These are phyloP conservation scores for Mayetiola destructor DNA, from an alignment of 2,888 invertebrate species.

Conservation along the genomic window DNA sequence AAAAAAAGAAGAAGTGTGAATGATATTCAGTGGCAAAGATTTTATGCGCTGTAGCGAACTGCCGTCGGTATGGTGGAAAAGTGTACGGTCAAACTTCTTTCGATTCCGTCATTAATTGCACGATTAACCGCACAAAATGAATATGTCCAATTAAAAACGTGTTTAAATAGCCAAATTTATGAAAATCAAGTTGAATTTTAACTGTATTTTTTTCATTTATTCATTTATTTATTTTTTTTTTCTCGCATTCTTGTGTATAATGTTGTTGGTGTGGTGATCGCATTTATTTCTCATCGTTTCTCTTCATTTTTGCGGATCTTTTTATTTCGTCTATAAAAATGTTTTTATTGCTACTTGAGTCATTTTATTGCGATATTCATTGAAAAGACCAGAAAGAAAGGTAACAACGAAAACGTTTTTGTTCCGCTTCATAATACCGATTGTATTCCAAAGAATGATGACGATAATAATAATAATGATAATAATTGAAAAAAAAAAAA, in stretches of 20 bases:
- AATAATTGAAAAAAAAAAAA: slow-evolving; percentile 7
- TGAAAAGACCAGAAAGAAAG: neutral
- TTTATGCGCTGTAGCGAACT: neutral
- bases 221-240: neutral
- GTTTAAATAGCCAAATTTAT: slow-evolving; percentile 6
- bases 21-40: neutral
- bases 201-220: neutral
- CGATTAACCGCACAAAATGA: neutral
- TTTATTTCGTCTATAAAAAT: slow-evolving; percentile 1
- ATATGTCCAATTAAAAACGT: neutral
- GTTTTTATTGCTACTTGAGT: slow-evolving; percentile 11
- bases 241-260: no score
- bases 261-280: no score
- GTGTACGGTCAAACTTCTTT: no score
- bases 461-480: no score
- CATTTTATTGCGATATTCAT: slow-evolving; percentile 2
- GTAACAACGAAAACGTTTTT: slow-evolving; percentile 3
- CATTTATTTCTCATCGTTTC: no score
- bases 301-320: no score
- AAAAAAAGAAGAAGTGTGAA: neutral
- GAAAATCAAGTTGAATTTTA: neutral
- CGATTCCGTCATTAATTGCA: neutral
- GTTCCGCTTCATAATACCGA: neutral
- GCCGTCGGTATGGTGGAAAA: slow-evolving; percentile 5
- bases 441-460: no score